These are phyloP conservation scores for Pantelozetes paolii DNA, from an alignment of 2,888 invertebrate species.

Conservation along the genomic window DNA sequence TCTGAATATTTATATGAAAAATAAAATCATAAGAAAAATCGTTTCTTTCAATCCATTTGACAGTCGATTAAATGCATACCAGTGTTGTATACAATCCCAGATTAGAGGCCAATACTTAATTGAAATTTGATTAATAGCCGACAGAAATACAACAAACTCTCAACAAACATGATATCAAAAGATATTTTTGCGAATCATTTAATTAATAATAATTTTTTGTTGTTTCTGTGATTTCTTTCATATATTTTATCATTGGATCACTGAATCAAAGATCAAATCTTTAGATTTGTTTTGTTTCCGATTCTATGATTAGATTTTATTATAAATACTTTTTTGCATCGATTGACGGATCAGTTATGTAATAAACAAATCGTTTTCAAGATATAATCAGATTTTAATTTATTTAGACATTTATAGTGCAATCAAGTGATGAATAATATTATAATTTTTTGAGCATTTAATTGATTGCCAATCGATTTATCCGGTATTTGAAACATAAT, in stretches of 20 bases:
- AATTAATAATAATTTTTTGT: too few relatives aligned
- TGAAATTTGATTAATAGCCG: conserved; percentile 11
- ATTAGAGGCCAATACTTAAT: conserved; percentile 5
- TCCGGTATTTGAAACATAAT: neutral
- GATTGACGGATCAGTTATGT: neutral
- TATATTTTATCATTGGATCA: too few relatives aligned
- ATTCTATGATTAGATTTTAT: neutral
- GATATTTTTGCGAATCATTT: neutral
- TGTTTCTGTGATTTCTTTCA: too few relatives aligned
- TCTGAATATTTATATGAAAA: too few relatives aligned
- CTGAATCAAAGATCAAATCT: too few relatives aligned
- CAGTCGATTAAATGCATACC: neutral
- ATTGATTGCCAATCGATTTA: neutral
- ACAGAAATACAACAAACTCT: neutral
- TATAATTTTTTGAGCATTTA: neutral
- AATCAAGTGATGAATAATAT: conserved; percentile 1
- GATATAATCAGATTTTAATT: neutral
- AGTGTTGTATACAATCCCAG: too few relatives aligned
- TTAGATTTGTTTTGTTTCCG: neutral
- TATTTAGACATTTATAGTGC: conserved; percentile 16
- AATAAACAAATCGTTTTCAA: neutral
- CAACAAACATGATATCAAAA: neutral
- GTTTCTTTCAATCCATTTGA: neutral
- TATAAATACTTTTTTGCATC: neutral
- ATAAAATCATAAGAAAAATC: neutral